Evolutionary conservation across 1,140 invertebrate species (phyloP).

Genomic region (Parapsyche elsis): DNA sequence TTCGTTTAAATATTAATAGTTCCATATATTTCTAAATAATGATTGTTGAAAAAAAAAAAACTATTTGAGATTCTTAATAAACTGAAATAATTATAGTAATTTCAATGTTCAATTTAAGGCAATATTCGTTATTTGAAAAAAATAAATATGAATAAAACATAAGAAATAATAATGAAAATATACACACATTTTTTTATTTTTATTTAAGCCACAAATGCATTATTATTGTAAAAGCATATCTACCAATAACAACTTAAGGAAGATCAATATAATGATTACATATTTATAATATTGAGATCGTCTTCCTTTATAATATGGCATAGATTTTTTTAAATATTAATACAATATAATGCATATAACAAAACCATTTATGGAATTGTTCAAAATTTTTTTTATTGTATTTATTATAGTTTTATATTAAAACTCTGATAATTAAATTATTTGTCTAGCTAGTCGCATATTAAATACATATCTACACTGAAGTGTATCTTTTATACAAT

Average conservation of each 20-base stretch:
- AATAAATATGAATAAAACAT: not conserved
- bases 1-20: not conserved
- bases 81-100: too few species aligned
- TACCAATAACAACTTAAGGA: conserved; percentile 53
- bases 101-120: not conserved
- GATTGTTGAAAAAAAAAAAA: too few species aligned
- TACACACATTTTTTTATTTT: conserved; percentile 40
- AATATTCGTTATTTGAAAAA: not conserved
- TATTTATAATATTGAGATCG: conserved; percentile 34
- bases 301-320: conserved; percentile 36
- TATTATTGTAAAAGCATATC: conserved; percentile 53
- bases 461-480: conserved; percentile 44
- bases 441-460: conserved; percentile 53
- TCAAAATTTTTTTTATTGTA: not conserved
- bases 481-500: conserved; percentile 20
- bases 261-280: conserved; percentile 44
- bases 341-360: not conserved
- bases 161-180: conserved; percentile 40
- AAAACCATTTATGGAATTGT: not conserved
- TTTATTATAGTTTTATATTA: conserved; percentile 9
- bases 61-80: too few species aligned
- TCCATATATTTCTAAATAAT: not conserved
- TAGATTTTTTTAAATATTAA: conserved; percentile 8
- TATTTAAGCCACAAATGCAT: conserved; percentile 54
- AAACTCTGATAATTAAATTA: conserved; percentile 41